Base-by-base conservation (phyloP, 2,888 invertebrate species). In the Pristionchus japonicus region DNA sequence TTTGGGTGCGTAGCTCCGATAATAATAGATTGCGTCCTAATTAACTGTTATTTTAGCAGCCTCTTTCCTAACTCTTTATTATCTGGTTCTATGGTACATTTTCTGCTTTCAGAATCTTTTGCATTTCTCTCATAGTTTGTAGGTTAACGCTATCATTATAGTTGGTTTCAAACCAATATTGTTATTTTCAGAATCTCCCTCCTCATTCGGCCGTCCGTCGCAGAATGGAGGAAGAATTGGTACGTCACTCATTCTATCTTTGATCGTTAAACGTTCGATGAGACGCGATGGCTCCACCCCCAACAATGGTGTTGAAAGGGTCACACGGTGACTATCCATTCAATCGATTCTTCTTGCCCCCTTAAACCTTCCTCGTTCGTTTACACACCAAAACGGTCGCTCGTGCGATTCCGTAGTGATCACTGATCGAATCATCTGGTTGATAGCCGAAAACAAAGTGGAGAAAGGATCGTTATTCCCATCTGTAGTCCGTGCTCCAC, bases 161-260 rank as follows among this genome's bases (percentile, higher is more conserved):
- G n/a, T n/a, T n/a, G n/a, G n/a, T n/a, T n/a, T n/a, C n/a, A n/a
- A n/a, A n/a, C n/a, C n/a, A n/a, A n/a, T n/a, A n/a, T n/a, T n/a
- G n/a, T n/a, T n/a, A n/a, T n/a, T n/a, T n/a, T n/a, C 49, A 86
- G 86, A 86, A 86, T 49, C 86, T 86, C 20, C 86, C 86, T 9
- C 47, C 70, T 23, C 67, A 86, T 49, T 86, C 70, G n/a, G 67
- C 86, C 20, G 47, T 86, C 2, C 67, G 86, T 34, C 67, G 86
- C 23, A 70, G 34, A 3, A 86, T 86, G 86, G 86, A 86, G 70
- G 86, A 86, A n/a, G 86, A 86, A n/a, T 34, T 70, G 70, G 86
- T 86, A 34, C n/a, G 86, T 47, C 70, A 37, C 20, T 82, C 34
- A 27, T 82, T 34, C 7, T 37, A 34, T 40, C 34, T 49, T 49